These are phyloP conservation scores for Caranx melampygus DNA, from an alignment of 2,113 vertebrate genomes.

Conservation along the genomic window DNA sequence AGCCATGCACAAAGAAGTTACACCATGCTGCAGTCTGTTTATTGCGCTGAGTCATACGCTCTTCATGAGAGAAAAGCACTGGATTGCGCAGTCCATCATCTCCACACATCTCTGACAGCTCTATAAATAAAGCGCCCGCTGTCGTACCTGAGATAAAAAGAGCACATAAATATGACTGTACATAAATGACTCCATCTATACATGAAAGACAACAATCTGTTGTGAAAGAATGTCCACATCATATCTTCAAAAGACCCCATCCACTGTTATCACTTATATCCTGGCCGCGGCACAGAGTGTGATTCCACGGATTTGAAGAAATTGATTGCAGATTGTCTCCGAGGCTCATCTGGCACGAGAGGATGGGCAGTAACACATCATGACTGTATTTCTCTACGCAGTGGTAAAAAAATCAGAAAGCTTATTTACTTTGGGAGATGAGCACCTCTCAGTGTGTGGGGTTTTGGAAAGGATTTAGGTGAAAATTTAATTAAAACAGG, in stretches of 20 bases:
- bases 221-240: slow-evolving; percentile 87
- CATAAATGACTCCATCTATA: slow-evolving; percentile 78
- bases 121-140: slow-evolving; percentile 48
- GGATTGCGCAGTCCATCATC: slow-evolving; percentile 1
- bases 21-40: neutral
- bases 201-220: slow-evolving; percentile 84
- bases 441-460: slow-evolving; percentile 84
- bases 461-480: slow-evolving; percentile 83
- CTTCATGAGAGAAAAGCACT: slow-evolving; percentile 7
- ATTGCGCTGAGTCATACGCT: neutral
- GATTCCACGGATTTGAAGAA: slow-evolving; percentile 88
- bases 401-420: slow-evolving; percentile 86
- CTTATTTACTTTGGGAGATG: slow-evolving; percentile 86
- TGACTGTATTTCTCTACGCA: slow-evolving; percentile 87
- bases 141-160: slow-evolving; percentile 72
- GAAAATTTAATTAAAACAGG: slow-evolving; percentile 81
- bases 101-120: slow-evolving; percentile 9
- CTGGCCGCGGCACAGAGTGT: slow-evolving; percentile 87
- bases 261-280: slow-evolving; percentile 93
- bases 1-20: neutral
- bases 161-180: slow-evolving; percentile 72
- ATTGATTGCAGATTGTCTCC: slow-evolving; percentile 91
- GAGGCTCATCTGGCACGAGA: slow-evolving; percentile 84
- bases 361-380: slow-evolving; percentile 87
- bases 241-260: slow-evolving; percentile 88